A percentile compares a stretch with the other conserved stretches of the same genome.
These are phyloP conservation scores for Lacanobia wlatinum DNA, from an alignment of 2,888 invertebrate genomes.

Conservation along the genomic window DNA sequence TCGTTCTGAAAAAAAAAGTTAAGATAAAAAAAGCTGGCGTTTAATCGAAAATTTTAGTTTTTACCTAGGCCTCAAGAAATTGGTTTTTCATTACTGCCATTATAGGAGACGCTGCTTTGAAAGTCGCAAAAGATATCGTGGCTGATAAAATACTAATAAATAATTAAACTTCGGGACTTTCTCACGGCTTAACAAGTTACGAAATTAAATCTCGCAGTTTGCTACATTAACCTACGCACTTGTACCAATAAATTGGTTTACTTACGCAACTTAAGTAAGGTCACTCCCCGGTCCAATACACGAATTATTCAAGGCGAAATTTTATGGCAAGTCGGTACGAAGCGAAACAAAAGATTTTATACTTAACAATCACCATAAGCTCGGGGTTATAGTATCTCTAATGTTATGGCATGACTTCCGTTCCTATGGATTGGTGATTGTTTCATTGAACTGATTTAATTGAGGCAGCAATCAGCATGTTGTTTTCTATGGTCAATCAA, in stretches of 20 bases:
- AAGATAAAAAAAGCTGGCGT: background rate
- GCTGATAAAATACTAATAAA: constrained; percentile 8
- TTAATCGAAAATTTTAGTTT: background rate
- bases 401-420: constrained; percentile 43
- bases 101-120: background rate
- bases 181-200: constrained; percentile 31
- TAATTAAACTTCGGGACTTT: constrained; percentile 24
- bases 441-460: constrained; percentile 47
- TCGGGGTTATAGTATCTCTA: constrained; percentile 13
- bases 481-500: constrained; percentile 22
- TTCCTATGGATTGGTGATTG: constrained; percentile 29
- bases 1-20: constrained; percentile 1
- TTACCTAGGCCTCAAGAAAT: background rate
- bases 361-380: constrained; percentile 41
- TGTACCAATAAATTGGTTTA: constrained; percentile 47
- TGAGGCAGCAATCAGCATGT: constrained; percentile 8
- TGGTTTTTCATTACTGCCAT: background rate
- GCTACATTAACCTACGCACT: constrained; percentile 54
- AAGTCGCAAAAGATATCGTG: background rate
- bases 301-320: constrained; percentile 61
- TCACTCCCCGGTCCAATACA: constrained; percentile 47
- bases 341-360: constrained; percentile 47
- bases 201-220: constrained; percentile 31
- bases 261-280: constrained; percentile 62
- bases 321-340: constrained; percentile 46